These are phyloP conservation scores for Henicopernis longicauda DNA, from an alignment of 2,113 vertebrate genomes.

Conservation along the genomic window DNA sequence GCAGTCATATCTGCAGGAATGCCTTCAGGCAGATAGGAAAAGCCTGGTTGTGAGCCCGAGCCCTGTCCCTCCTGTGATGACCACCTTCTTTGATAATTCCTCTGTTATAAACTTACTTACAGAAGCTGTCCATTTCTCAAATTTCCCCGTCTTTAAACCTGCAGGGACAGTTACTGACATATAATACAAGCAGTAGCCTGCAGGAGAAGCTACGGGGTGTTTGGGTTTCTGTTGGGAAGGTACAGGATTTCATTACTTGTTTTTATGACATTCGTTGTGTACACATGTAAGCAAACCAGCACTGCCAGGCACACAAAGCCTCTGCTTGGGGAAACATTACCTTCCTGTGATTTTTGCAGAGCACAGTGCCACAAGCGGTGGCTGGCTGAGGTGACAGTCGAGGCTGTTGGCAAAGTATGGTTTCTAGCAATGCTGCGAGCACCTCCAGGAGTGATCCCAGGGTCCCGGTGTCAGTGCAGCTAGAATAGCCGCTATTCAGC, in stretches of 20 bases:
- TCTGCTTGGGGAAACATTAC: not conserved
- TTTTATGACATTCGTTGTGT: not conserved
- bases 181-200: not conserved
- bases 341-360: not conserved
- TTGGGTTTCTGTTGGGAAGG: not conserved
- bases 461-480: not conserved
- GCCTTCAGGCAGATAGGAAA: not conserved
- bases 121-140: not conserved
- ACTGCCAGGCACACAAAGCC: not conserved
- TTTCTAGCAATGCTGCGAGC: not conserved
- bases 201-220: not conserved
- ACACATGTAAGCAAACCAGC: not conserved
- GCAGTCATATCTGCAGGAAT: not conserved
- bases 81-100: not conserved
- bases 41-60: not conserved
- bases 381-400: not conserved
- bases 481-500: not conserved
- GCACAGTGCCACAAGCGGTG: rapidly evolving
- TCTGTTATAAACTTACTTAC: not conserved
- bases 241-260: not conserved
- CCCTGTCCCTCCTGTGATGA: not conserved
- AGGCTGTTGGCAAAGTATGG: not conserved
- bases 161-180: not conserved
- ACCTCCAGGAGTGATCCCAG: not conserved
- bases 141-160: not conserved